Evolutionary conservation across 2,888 invertebrate species (phyloP).

Genomic region (Agonopterix heracliana): DNA sequence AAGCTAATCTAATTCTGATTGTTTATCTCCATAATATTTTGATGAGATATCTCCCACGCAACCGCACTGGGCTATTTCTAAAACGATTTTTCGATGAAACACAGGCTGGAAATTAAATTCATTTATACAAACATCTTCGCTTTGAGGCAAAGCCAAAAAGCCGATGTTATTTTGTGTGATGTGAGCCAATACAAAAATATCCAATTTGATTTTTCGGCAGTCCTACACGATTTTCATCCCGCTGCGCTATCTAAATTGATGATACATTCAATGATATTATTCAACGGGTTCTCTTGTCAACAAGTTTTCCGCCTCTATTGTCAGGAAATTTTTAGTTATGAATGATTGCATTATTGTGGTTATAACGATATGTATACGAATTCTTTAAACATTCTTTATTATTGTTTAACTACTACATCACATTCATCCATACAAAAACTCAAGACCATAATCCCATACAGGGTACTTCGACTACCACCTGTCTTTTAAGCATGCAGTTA

Average conservation of each 20-base stretch:
- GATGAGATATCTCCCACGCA: slow-evolving; percentile 54
- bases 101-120: slow-evolving; percentile 8
- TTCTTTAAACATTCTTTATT: no score
- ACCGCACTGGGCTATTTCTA: slow-evolving; percentile 44
- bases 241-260: not conserved
- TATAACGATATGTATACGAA: no score
- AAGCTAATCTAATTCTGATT: slow-evolving; percentile 20
- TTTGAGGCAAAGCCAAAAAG: slow-evolving; percentile 19
- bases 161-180: slow-evolving; percentile 18
- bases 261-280: not conserved
- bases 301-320: not conserved
- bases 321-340: not conserved
- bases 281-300: not conserved
- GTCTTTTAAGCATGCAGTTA: no score
- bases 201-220: slow-evolving; percentile 24
- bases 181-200: slow-evolving; percentile 24
- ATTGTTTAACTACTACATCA: no score
- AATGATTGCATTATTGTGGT: no score
- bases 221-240: not conserved
- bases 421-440: no score
- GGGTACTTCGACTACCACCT: no score
- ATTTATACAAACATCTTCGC: slow-evolving; percentile 20
- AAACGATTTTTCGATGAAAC: not conserved
- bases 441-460: no score
- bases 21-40: slow-evolving; percentile 57